These are phyloP conservation scores for Tridacna crocea DNA, from an alignment of 2,888 invertebrate genomes.

Conservation along the genomic window DNA sequence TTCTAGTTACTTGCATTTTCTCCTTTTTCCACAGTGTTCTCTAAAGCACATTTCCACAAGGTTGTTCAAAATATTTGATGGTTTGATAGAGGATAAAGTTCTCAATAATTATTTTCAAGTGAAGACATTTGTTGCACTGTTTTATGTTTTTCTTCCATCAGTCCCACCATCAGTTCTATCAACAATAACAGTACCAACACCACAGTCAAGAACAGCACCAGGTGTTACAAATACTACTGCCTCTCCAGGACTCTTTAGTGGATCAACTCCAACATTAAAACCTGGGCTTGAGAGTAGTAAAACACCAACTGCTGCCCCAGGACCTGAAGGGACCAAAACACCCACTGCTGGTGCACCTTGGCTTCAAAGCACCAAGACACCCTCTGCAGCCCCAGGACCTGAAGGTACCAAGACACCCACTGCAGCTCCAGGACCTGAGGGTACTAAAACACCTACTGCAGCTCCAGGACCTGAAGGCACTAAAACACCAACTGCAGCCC, in stretches of 20 bases:
- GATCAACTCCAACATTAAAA: conserved; percentile 45
- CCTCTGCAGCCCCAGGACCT: conserved; percentile 41
- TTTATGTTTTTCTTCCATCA: conserved; percentile 17
- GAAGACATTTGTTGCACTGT: too few species aligned
- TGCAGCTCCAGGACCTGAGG: conserved; percentile 30
- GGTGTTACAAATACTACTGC: conserved; percentile 29
- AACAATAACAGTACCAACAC: conserved; percentile 30
- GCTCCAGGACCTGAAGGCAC: conserved; percentile 25
- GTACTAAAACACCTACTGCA: conserved; percentile 41
- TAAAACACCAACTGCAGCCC: conserved; percentile 45
- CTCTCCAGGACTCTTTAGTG: conserved; percentile 28
- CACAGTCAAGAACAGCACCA: conserved; percentile 31
- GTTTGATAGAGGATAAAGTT: too few species aligned
- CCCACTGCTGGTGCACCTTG: conserved; percentile 45
- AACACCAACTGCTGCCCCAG: conserved; percentile 40
- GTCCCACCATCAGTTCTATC: conserved; percentile 28
- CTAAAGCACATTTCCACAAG: neutral
- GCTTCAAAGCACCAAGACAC: conserved; percentile 21
- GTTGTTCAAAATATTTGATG: too few species aligned
- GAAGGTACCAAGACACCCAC: conserved; percentile 41
- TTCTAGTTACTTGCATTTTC: neutral
- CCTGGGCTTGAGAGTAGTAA: conserved; percentile 26
- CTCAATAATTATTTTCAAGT: too few species aligned
- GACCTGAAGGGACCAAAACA: conserved; percentile 10
- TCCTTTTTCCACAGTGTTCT: neutral